Conservation (phyloP, 2,113 vertebrate species). For the Dromas ardeola region DNA sequence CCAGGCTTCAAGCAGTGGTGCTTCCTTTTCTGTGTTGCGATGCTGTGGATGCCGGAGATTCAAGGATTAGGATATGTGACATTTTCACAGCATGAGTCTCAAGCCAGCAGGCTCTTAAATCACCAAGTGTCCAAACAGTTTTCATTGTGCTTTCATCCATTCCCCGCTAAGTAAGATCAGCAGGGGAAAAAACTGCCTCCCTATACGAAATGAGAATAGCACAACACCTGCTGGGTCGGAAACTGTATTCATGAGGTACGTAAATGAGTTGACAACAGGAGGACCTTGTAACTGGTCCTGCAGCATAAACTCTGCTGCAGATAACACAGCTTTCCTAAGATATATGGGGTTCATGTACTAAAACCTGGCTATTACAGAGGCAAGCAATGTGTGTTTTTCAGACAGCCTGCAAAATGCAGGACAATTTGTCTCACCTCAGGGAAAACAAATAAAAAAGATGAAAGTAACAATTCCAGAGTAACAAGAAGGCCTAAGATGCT, state of each 20-base stretch:
- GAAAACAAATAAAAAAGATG: neutral
- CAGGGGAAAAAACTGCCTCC: neutral
- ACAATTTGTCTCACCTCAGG: neutral
- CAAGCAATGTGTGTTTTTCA: neutral
- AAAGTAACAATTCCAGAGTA: neutral
- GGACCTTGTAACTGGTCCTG: neutral
- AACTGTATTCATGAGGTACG: neutral
- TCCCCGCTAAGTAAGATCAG: neutral
- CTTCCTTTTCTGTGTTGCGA: neutral
- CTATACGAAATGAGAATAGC: neutral
- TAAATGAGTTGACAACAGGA: slow-evolving; percentile 1
- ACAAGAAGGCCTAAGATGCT: neutral
- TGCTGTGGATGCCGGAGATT: neutral
- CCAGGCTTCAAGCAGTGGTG: neutral
- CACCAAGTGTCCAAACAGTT: slow-evolving; percentile 18
- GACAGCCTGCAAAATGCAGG: neutral
- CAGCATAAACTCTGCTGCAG: neutral
- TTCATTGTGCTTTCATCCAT: neutral
- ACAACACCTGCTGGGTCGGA: neutral
- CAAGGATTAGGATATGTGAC: neutral
- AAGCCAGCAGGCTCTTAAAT: slow-evolving; percentile 1
- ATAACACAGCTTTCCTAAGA: neutral
- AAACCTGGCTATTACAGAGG: neutral
- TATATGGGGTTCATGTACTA: neutral
- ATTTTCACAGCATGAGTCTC: neutral